phyloP scores from a whole-genome alignment of 2,113 vertebrate species.

The Ophiodon elongatus region DNA sequence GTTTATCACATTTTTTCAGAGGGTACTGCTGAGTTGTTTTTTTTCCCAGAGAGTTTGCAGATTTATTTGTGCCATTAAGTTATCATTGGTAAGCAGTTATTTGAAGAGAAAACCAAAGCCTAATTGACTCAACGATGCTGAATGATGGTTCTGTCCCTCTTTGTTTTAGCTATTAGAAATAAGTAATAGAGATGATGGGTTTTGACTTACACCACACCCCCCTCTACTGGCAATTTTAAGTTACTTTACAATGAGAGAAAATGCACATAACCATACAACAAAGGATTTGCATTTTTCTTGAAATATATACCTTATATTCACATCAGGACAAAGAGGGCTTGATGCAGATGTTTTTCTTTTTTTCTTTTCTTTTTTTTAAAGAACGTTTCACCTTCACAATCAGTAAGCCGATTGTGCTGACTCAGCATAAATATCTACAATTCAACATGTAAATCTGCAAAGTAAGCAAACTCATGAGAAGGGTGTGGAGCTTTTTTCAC shows the following conservation, averaged over 20 bases:
- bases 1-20: not conserved
- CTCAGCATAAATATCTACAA: conserved; percentile 15
- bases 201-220: conserved; percentile 46
- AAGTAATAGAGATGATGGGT: not conserved
- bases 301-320: not conserved
- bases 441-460: conserved; percentile 17
- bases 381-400: conserved; percentile 14
- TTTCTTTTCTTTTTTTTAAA: not conserved
- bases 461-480: conserved; percentile 26
- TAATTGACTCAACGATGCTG: conserved; percentile 18
- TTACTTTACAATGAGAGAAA: conserved; percentile 17
- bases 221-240: conserved; percentile 52
- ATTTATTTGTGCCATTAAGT: conserved; percentile 19
- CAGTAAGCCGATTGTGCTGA: not conserved
- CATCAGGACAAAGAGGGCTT: not conserved
- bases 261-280: not conserved
- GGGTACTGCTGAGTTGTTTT: not conserved
- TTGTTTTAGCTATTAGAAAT: conserved; percentile 14
- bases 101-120: conserved; percentile 20
- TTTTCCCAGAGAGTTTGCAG: not conserved
- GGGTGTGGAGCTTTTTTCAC: not conserved
- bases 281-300: not conserved
- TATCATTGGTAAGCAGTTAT: conserved; percentile 20
- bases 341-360: not conserved
- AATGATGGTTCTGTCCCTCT: conserved; percentile 30